These are phyloP conservation scores for Drosophila parthenogenetica DNA, from an alignment of 2,888 invertebrate genomes.

Conservation along the genomic window DNA sequence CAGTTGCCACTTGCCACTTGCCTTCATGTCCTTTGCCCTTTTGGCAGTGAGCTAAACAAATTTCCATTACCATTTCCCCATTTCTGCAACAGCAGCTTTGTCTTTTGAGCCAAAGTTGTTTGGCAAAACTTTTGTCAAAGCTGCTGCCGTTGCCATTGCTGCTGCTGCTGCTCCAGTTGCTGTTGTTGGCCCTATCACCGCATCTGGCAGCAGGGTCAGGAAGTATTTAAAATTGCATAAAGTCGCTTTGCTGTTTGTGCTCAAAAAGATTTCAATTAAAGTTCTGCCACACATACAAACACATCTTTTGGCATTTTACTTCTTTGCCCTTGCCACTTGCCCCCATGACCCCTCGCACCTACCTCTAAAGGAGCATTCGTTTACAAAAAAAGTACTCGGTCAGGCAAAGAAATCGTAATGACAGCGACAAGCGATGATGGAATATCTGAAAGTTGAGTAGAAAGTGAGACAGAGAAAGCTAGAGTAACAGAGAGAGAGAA, in stretches of 20 bases:
- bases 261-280: conserved; percentile 75
- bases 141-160: conserved; percentile 3
- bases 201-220: conserved; percentile 42
- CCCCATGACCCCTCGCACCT: neutral
- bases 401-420: conserved; percentile 32
- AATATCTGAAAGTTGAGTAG: conserved; percentile 20
- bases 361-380: conserved; percentile 5
- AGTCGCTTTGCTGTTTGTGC: conserved; percentile 57
- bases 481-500: too few species aligned
- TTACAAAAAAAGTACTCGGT: conserved; percentile 7
- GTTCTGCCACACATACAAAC: conserved; percentile 39
- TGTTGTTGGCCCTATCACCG: conserved; percentile 6
- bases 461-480: too few species aligned
- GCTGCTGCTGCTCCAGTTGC: neutral
- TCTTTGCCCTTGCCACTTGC: neutral
- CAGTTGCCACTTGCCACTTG: neutral
- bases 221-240: conserved; percentile 73
- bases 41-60: conserved; percentile 38
- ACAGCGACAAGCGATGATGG: conserved; percentile 37
- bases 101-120: conserved; percentile 70
- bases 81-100: conserved; percentile 56
- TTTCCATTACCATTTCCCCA: conserved; percentile 61
- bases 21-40: conserved; percentile 2
- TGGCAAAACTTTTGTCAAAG: conserved; percentile 49
- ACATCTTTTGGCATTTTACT: neutral